These are phyloP conservation scores for Drosophila rhopaloa DNA, from an alignment of 1,140 invertebrate genomes.

Conservation along the genomic window DNA sequence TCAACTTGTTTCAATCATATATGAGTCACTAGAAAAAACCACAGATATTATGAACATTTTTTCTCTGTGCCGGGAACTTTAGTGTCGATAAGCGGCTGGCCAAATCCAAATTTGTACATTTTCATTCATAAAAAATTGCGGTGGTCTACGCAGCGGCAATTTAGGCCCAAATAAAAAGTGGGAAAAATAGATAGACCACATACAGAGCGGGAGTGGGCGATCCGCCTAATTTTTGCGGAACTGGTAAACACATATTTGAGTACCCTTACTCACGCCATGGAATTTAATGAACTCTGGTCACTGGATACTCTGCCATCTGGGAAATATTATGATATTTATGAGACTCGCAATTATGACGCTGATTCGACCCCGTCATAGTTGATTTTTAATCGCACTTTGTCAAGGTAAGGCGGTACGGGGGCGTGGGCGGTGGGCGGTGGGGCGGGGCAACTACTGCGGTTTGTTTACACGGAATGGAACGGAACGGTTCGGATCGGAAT, in stretches of 20 bases:
- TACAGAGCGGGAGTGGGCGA: slow-evolving; percentile 31
- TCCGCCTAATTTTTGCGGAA: slow-evolving; percentile 26
- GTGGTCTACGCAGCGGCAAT: slow-evolving; percentile 19
- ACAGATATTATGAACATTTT: background rate
- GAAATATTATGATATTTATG: slow-evolving; percentile 28
- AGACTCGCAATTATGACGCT: slow-evolving; percentile 40
- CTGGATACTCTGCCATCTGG: slow-evolving; percentile 30
- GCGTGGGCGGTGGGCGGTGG: slow-evolving; percentile 39
- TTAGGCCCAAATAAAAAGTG: slow-evolving; percentile 9
- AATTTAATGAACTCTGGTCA: slow-evolving; percentile 24
- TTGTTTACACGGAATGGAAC: slow-evolving; percentile 60
- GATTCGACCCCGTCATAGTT: slow-evolving; percentile 47
- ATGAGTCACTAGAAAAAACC: background rate
- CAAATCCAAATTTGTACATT: slow-evolving; percentile 66
- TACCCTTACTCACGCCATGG: slow-evolving; percentile 25
- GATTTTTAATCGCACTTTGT: slow-evolving; percentile 69
- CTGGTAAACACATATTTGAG: slow-evolving; percentile 32
- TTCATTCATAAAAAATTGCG: slow-evolving; percentile 62
- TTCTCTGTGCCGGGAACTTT: slow-evolving; percentile 9
- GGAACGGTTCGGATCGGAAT: background rate
- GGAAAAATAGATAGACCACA: slow-evolving; percentile 27
- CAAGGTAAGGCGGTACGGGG: slow-evolving; percentile 41
- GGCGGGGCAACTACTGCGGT: slow-evolving; percentile 49
- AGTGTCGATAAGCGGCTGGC: slow-evolving; percentile 16
- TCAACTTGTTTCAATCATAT: too few species aligned